Base-by-base conservation (phyloP, 2,113 vertebrate species). In the Aplodontia rufa region DNA sequence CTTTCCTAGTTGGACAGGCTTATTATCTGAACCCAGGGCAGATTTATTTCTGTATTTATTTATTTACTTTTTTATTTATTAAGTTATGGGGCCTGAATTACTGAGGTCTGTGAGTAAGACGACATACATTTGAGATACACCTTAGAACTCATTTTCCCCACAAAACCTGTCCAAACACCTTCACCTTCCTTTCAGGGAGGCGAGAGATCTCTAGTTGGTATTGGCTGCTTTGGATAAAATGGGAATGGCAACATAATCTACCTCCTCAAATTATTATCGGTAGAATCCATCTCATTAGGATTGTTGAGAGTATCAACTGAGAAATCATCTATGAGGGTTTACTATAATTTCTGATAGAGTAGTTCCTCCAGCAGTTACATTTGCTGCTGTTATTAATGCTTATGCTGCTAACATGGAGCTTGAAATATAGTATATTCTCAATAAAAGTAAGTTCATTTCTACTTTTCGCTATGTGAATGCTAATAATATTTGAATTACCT, bases 21-120 rank as follows among this genome's bases (percentile, higher is more conserved):
- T 93, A 91, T 94, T 94, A 87, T 79, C 72, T 82, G 68, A 92
- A 89, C 49, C 37, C 8, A 69, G 68, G 55, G 64, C 60, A 69
- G 49, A 90, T 60, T 93, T 93, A 66, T 90, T 82, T 89, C 49
- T 75, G 13, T 53, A 47, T 81, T 92, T 81, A 68, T 62, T 91
- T 91, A 55, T 69, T 83, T 78, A 91, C 91, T 91, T 94, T 64
- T 68, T 58, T 60, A 60, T 60, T 60, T 60, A 60, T 60, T 26
- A n/a, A 68, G 80, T 19, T 74, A 83, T 79, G 47, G 60, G 12
- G 49, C 69, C 32, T 92, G 92, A 90, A 40, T 85, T 85, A 71
- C 66, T 69, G 72, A 91, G 66, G 76, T 40, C 7, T 64, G 42
- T 78, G 37, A 93, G n/a, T 60, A 84, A 69, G 53, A 76, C 35